Percentiles rank a stretch among this genome's conserved stretches.
Conservation (phyloP, 1,140 invertebrate genomes). For the Drosophila micromelanica region DNA sequence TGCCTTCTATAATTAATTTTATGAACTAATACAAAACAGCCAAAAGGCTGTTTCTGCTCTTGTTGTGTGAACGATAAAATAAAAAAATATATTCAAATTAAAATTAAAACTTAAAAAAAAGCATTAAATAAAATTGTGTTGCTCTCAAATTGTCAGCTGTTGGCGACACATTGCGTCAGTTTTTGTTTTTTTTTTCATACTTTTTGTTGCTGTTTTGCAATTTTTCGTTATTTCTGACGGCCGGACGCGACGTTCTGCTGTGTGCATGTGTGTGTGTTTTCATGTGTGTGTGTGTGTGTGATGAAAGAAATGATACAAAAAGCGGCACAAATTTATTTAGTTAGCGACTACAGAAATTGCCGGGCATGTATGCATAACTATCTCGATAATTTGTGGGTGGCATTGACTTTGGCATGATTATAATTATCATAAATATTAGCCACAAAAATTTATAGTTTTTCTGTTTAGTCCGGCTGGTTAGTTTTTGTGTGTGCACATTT, state of each 20-base stretch:
- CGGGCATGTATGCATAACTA: conserved; percentile 40
- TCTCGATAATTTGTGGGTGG: conserved; percentile 42
- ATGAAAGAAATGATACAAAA: conserved; percentile 74
- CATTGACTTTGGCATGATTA: conserved; percentile 62
- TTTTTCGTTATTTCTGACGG: conserved; percentile 42
- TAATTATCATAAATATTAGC: conserved; percentile 49
- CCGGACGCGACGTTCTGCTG: conserved; percentile 48
- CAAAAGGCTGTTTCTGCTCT: background rate
- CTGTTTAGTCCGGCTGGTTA: conserved; percentile 6
- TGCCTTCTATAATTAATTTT: conserved; percentile 50
- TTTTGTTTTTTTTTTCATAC: conserved; percentile 36
- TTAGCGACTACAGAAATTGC: conserved; percentile 50
- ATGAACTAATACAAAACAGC: conserved; percentile 24
- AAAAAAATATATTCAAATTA: conserved; percentile 26
- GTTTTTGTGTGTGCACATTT: conserved; percentile 8
- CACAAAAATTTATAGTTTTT: conserved; percentile 38
- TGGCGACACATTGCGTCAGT: conserved; percentile 67
- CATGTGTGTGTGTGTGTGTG: conserved; percentile 38
- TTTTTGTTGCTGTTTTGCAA: conserved; percentile 43
- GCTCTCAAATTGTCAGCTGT: conserved; percentile 68
- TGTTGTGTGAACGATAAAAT: conserved; percentile 3
- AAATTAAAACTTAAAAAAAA: conserved; percentile 44
- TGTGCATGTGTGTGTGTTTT: conserved; percentile 15
- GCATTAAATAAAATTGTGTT: conserved; percentile 57
- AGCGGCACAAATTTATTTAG: conserved; percentile 56